Base-by-base conservation (phyloP, 1,140 invertebrate species). In the Helicoverpa armigera region DNA sequence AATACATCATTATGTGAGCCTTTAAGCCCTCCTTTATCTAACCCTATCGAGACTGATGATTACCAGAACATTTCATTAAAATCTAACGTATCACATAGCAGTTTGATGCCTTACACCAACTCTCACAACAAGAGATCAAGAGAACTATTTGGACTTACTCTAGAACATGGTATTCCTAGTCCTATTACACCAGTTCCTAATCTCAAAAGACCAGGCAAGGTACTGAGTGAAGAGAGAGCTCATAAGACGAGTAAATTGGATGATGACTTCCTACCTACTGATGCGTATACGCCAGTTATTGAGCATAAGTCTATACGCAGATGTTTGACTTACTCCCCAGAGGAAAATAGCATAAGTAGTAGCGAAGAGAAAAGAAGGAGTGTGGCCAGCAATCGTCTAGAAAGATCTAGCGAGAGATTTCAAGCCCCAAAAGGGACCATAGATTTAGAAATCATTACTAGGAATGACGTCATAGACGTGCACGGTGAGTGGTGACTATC, bases 401-500 rank as follows among this genome's bases (percentile, higher is more conserved):
- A 95, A 31, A 81, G 87, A 63, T 94, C 92, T 67, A 83, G 80
- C 11, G 91, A 94, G 67, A 69, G 90, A 70, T 91, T 91, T 72
- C 89, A 91, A 78, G 79, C 87, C 13, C 77, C 89, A 5, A 95
- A 95, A 87, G 92, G 90, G 48, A 94, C 94, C 0, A 95, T 95
- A 81, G 92, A 95, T 86, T 83, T 95, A 77, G 91, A 95, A 89
- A 91, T 95, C 5, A 81, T 88, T 13, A 94, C 90, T 1, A 90
- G 83, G 73, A 91, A 95, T 86, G 87, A 93, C 53, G 84, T 94
- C 7, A 93, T 95, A 82, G 94, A 95, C 85, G 94, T 95, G 69
- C 94, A 95, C 94, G 94, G 94, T 95, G 94, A 95, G 94, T 95
- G 92, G 92, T 94, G 92, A 92, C 90, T 95, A 94, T 95, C 92